These are phyloP conservation scores for Orgyia antiqua DNA, from an alignment of 2,888 invertebrate species.

Conservation along the genomic window DNA sequence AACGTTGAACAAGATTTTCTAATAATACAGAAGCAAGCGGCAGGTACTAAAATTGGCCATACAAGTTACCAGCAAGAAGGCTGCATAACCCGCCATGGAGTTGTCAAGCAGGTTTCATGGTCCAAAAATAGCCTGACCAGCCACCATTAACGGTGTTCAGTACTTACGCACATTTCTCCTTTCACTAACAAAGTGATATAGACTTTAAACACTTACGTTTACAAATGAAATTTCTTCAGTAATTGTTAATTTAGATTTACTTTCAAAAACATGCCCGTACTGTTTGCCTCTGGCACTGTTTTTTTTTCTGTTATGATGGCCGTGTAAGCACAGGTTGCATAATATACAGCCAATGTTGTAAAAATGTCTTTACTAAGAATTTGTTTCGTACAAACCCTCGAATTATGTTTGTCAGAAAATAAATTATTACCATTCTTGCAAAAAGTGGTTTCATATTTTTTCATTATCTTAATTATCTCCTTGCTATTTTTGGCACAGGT, in stretches of 20 bases:
- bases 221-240: conserved; percentile 24
- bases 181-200: conserved; percentile 49
- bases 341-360: too few species aligned
- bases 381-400: too few species aligned
- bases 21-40: conserved; percentile 13
- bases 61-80: conserved; percentile 28
- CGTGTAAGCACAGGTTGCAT: too few species aligned
- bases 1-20: conserved; percentile 1
- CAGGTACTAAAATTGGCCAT: conserved; percentile 36
- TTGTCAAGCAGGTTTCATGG: conserved; percentile 46
- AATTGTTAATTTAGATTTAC: conserved; percentile 9
- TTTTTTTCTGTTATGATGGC: too few species aligned
- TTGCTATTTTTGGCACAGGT: too few species aligned
- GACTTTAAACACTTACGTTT: conserved; percentile 30
- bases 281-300: neutral
- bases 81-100: conserved; percentile 35
- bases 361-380: too few species aligned
- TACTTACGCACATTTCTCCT: conserved; percentile 63
- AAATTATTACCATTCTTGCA: too few species aligned
- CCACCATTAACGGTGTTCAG: conserved; percentile 49
- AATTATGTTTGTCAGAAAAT: too few species aligned
- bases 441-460: too few species aligned
- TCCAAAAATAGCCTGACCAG: conserved; percentile 56
- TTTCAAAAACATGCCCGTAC: conserved; percentile 11
- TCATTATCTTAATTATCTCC: too few species aligned